phyloP scores from a whole-genome alignment of 2,888 invertebrate species.

The Agriopis marginaria region DNA sequence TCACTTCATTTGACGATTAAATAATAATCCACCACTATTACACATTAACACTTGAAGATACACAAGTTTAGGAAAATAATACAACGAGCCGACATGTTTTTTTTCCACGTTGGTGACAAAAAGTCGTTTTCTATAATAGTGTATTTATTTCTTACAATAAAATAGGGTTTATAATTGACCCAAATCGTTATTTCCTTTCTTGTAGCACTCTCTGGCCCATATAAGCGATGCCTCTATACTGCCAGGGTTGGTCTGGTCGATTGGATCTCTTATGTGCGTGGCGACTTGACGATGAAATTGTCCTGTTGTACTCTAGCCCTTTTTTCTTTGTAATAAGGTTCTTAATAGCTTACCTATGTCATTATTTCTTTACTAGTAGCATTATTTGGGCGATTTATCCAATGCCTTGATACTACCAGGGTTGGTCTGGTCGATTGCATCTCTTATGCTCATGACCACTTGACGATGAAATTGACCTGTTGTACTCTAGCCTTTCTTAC shows the following conservation, averaged over 20 bases:
- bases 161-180: conserved; percentile 59
- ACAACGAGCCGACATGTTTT: too few species aligned
- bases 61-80: too few species aligned
- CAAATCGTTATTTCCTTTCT: conserved; percentile 92
- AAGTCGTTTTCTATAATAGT: too few species aligned
- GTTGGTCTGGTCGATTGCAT: conserved; percentile 87
- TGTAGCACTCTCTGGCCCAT: conserved; percentile 88
- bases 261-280: conserved; percentile 92
- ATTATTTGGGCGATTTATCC: too few species aligned
- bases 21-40: too few species aligned
- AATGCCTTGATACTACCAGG: conserved; percentile 77
- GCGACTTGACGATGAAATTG: conserved; percentile 33
- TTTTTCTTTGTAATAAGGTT: conserved; percentile 68
- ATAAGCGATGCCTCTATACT: conserved; percentile 86
- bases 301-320: too few species aligned
- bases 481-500: too few species aligned
- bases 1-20: too few species aligned
- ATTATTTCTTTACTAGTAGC: too few species aligned
- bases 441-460: conserved; percentile 86
- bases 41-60: too few species aligned
- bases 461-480: too few species aligned
- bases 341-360: conserved; percentile 85
- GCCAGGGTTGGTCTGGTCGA: conserved; percentile 79
- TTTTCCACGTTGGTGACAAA: too few species aligned
- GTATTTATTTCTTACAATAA: neutral